These are phyloP conservation scores for Rachycentron canadum DNA, from an alignment of 2,797 vertebrate genomes.

Conservation along the genomic window DNA sequence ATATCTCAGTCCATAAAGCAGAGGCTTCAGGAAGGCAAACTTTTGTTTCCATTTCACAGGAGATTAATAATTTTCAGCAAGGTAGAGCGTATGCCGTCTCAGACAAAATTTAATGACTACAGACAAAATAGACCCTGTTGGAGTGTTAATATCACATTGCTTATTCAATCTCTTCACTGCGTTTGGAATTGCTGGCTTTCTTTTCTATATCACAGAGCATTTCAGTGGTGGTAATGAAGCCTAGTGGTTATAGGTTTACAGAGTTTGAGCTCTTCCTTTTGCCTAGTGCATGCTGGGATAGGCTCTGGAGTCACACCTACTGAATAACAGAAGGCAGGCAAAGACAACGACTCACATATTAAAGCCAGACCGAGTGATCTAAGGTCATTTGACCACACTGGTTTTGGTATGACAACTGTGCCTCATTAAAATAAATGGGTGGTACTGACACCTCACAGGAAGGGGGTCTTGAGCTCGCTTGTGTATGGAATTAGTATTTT, in stretches of 20 bases:
- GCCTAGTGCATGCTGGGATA: conserved; percentile 14
- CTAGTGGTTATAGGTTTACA: neutral
- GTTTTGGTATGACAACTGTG: neutral
- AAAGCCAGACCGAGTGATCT: neutral
- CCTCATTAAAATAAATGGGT: conserved; percentile 18
- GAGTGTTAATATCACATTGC: conserved; percentile 39
- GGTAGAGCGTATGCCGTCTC: conserved; percentile 27
- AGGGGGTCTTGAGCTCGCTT: neutral
- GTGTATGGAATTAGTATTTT: neutral
- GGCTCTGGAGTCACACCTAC: neutral
- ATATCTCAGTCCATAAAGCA: conserved; percentile 70
- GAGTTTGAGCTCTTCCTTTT: conserved; percentile 12
- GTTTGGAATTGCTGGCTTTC: conserved; percentile 19
- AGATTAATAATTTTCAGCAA: conserved; percentile 64
- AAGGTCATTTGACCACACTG: neutral
- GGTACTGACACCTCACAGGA: neutral
- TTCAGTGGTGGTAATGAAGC: conserved; percentile 14
- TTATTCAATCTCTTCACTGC: conserved; percentile 31
- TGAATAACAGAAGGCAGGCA: neutral
- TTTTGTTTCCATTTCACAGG: conserved; percentile 72
- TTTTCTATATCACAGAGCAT: conserved; percentile 7
- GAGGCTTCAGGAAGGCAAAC: conserved; percentile 52
- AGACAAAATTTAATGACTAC: conserved; percentile 51
- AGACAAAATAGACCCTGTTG: conserved; percentile 45
- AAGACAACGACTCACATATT: neutral